phyloP scores from a whole-genome alignment of 2,888 invertebrate genomes.

The Drosophila multiciliata region DNA sequence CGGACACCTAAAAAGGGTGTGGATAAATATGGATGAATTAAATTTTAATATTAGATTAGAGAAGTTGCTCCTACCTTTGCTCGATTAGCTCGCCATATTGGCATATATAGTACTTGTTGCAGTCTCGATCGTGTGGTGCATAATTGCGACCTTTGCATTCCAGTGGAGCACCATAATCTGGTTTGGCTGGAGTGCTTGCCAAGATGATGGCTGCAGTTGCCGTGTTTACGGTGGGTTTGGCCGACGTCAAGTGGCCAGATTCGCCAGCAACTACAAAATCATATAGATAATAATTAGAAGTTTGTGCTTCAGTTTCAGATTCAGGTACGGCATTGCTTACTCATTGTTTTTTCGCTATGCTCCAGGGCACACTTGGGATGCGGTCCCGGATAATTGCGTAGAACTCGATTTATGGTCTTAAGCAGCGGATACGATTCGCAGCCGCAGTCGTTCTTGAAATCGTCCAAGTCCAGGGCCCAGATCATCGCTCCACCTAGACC shows the following conservation, averaged over 20 bases:
- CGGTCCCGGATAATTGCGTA: constrained; percentile 88
- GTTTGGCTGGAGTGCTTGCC: constrained; percentile 28
- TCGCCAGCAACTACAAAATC: constrained; percentile 59
- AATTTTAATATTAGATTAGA: neutral
- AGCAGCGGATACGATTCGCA: constrained; percentile 93
- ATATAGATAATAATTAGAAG: neutral
- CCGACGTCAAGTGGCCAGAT: constrained; percentile 18
- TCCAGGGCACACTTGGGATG: constrained; percentile 88
- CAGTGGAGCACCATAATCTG: constrained; percentile 36
- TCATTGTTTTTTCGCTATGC: constrained; percentile 77
- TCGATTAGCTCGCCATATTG: constrained; percentile 90
- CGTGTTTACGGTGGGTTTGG: constrained; percentile 58
- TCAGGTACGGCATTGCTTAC: constrained; percentile 62
- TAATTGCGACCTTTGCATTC: constrained; percentile 85
- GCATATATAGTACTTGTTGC: constrained; percentile 92
- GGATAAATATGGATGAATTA: neutral
- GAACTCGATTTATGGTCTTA: constrained; percentile 91
- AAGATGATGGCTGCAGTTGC: constrained; percentile 19
- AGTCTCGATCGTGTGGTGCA: constrained; percentile 88
- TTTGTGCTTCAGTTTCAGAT: too few species aligned
- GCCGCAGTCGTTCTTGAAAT: constrained; percentile 92
- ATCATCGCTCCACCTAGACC: constrained; percentile 94
- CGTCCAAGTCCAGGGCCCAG: constrained; percentile 95
- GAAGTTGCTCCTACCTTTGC: constrained; percentile 84
- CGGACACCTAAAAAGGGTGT: constrained; percentile 87